Conservation (phyloP, 2,113 vertebrate species). For the Dunckerocampus dactyliophorus region DNA sequence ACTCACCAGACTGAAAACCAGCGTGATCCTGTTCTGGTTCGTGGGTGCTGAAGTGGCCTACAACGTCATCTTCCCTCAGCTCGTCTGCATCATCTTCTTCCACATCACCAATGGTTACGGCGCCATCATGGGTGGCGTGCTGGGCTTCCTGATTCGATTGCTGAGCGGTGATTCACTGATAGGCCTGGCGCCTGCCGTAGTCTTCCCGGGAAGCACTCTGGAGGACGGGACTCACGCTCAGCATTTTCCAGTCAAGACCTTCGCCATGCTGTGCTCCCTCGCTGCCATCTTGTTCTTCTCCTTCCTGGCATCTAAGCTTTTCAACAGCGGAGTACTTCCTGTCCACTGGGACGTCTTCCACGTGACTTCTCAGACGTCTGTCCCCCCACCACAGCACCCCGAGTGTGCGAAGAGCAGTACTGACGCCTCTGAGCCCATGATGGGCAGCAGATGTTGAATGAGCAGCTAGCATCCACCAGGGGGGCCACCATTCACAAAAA, state of each 20-base stretch:
- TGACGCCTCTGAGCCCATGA: slow-evolving; percentile 7
- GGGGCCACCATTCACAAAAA: not conserved
- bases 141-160: slow-evolving; percentile 62
- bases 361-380: not conserved
- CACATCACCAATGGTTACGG: slow-evolving; percentile 67
- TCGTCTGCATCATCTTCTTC: slow-evolving; percentile 58
- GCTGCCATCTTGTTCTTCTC: slow-evolving; percentile 50
- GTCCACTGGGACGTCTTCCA: slow-evolving; percentile 62
- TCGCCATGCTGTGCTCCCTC: slow-evolving; percentile 56
- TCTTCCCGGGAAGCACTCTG: slow-evolving; percentile 61
- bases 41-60: slow-evolving; percentile 64
- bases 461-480: not conserved
- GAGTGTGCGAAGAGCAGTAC: not conserved
- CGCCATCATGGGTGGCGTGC: slow-evolving; percentile 53
- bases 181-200: slow-evolving; percentile 44
- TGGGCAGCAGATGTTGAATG: not conserved
- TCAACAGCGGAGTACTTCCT: slow-evolving; percentile 62
- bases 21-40: slow-evolving; percentile 66
- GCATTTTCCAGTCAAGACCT: slow-evolving; percentile 67
- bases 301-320: slow-evolving; percentile 47
- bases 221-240: slow-evolving; percentile 54
- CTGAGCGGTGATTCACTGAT: slow-evolving; percentile 66
- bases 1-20: slow-evolving; percentile 59
- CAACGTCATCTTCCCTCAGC: slow-evolving; percentile 68
- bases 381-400: not conserved